Conservation (phyloP, 2,888 invertebrate species). For the Torymus texanus region DNA sequence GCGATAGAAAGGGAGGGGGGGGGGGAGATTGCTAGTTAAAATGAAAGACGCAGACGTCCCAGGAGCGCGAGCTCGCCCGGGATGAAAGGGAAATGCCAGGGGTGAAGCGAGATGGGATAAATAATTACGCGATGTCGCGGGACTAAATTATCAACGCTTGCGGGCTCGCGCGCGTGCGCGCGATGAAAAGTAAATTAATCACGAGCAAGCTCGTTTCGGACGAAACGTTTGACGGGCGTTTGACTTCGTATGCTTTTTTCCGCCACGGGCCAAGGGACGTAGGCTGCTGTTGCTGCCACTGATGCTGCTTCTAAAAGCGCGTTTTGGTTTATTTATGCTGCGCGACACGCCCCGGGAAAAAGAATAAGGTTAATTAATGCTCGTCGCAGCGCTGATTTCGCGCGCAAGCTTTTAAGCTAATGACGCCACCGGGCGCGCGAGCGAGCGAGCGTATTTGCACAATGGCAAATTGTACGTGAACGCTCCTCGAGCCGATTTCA, state of each 20-base stretch:
- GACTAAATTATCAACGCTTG: too few relatives aligned
- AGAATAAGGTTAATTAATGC: constrained; percentile 42
- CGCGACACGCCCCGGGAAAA: background rate
- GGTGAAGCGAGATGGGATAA: constrained; percentile 3
- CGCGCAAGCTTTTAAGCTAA: constrained; percentile 43
- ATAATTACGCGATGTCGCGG: constrained; percentile 19
- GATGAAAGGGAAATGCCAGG: background rate
- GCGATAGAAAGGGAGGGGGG: too few relatives aligned
- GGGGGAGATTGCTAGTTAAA: constrained; percentile 17
- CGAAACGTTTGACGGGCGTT: too few relatives aligned
- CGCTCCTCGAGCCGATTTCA: constrained; percentile 13
- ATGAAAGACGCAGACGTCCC: constrained; percentile 20
- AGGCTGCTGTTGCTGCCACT: too few relatives aligned
- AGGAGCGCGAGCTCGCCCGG: too few relatives aligned
- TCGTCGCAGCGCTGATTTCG: constrained; percentile 3
- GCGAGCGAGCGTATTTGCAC: constrained; percentile 10
- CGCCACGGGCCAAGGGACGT: background rate
- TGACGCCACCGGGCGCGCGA: constrained; percentile 10
- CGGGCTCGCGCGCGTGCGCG: too few relatives aligned
- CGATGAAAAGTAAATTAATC: too few relatives aligned
- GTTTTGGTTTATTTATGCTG: constrained; percentile 5
- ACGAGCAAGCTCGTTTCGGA: too few relatives aligned
- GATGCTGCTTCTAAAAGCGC: background rate
- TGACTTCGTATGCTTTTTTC: too few relatives aligned
- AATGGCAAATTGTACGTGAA: constrained; percentile 34